phyloP scores from a whole-genome alignment of 2,888 invertebrate species.

The Dione juno region DNA sequence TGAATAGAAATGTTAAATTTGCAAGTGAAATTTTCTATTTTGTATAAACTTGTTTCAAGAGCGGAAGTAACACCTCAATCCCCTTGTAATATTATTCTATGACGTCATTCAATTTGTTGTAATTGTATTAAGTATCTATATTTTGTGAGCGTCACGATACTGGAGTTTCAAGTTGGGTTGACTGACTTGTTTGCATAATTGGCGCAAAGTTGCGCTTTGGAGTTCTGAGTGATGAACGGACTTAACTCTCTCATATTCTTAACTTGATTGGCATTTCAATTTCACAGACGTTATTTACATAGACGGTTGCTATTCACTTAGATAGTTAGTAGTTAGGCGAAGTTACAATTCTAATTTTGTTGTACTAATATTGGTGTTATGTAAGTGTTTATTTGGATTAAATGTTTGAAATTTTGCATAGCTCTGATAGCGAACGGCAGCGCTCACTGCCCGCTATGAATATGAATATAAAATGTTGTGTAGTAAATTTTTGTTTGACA shows the following conservation, averaged over 20 bases:
- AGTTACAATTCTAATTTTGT: constrained; percentile 3
- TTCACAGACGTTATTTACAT: constrained; percentile 33
- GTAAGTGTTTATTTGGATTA: background rate
- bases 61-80: constrained; percentile 51
- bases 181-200: constrained; percentile 70
- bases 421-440: too few relatives aligned
- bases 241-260: constrained; percentile 36
- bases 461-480: too few relatives aligned
- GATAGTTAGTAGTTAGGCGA: background rate
- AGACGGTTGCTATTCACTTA: constrained; percentile 19
- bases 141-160: constrained; percentile 60
- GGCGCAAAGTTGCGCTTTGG: constrained; percentile 50
- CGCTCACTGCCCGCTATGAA: too few relatives aligned
- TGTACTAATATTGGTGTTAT: background rate
- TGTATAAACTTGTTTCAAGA: constrained; percentile 43
- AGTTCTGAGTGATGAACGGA: constrained; percentile 34
- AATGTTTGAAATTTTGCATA: too few relatives aligned
- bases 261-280: constrained; percentile 32
- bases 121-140: constrained; percentile 58
- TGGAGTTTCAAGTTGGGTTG: constrained; percentile 65
- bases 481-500: too few relatives aligned
- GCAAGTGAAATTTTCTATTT: constrained; percentile 52
- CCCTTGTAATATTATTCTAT: constrained; percentile 50
- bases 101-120: constrained; percentile 57
- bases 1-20: constrained; percentile 50